Conservation (phyloP, 2,113 vertebrate genomes). For the Oncorhynchus kisutch region DNA sequence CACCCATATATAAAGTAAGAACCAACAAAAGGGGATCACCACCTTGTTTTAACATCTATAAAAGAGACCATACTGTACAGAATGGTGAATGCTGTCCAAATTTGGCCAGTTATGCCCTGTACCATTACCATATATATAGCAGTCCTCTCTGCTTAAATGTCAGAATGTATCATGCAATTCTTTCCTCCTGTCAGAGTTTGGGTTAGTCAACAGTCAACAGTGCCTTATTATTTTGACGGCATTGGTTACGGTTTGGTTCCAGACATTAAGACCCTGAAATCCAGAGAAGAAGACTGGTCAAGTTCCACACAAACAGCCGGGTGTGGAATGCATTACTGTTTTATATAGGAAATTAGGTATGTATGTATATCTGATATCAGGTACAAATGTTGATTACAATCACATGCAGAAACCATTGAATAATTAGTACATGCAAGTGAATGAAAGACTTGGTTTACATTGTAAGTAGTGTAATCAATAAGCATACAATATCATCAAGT, state of each 20-base stretch:
- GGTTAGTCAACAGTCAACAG: no score
- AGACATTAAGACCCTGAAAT: constrained; percentile 17
- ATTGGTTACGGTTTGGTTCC: constrained; percentile 78
- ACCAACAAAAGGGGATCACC: no score
- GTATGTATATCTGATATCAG: neutral
- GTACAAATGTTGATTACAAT: neutral
- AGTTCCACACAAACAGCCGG: constrained; percentile 75
- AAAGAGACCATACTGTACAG: no score
- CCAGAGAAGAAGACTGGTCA: constrained; percentile 44
- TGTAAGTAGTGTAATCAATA: neutral
- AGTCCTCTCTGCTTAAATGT: no score
- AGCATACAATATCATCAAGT: no score
- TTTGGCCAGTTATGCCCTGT: no score
- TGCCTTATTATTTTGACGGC: constrained; percentile 80
- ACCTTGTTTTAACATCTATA: no score
- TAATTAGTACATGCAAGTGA: neutral
- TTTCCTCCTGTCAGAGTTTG: no score
- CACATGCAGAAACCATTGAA: neutral
- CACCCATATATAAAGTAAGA: no score
- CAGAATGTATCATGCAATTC: no score
- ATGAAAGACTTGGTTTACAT: neutral
- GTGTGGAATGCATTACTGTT: constrained; percentile 80
- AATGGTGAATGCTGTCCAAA: no score
- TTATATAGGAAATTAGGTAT: constrained; percentile 79
- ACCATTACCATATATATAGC: no score